phyloP scores from a whole-genome alignment of 2,797 vertebrate genomes.

The Neosilurus mollespiculum region DNA sequence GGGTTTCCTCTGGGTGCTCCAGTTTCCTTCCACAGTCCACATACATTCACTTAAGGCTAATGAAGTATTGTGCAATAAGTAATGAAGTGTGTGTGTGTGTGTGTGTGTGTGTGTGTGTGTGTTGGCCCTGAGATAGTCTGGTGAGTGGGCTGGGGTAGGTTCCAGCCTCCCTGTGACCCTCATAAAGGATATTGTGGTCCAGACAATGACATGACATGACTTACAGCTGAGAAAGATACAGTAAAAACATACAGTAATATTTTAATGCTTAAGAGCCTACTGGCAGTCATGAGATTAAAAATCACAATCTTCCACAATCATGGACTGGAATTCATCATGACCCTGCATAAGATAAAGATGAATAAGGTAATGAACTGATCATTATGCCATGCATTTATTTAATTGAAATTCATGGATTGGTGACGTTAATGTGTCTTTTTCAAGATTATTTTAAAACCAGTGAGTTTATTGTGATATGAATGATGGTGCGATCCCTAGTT shows the following conservation, averaged over 20 bases:
- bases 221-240: background rate
- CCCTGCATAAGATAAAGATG: background rate
- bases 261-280: background rate
- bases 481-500: background rate
- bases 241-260: background rate
- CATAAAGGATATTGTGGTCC: too few relatives aligned
- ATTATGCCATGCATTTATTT: background rate
- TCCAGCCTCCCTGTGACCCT: too few relatives aligned
- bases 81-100: too few relatives aligned
- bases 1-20: too few relatives aligned
- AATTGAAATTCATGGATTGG: background rate
- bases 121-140: too few relatives aligned
- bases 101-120: too few relatives aligned
- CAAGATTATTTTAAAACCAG: background rate
- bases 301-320: background rate
- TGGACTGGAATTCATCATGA: background rate
- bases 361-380: background rate
- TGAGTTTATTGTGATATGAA: background rate
- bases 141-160: too few relatives aligned
- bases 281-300: background rate
- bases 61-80: too few relatives aligned
- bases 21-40: too few relatives aligned
- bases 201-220: background rate
- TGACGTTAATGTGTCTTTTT: too few relatives aligned
- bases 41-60: too few relatives aligned